Conservation (phyloP, 1,140 invertebrate species). For the Dolichoris vasculosae region DNA sequence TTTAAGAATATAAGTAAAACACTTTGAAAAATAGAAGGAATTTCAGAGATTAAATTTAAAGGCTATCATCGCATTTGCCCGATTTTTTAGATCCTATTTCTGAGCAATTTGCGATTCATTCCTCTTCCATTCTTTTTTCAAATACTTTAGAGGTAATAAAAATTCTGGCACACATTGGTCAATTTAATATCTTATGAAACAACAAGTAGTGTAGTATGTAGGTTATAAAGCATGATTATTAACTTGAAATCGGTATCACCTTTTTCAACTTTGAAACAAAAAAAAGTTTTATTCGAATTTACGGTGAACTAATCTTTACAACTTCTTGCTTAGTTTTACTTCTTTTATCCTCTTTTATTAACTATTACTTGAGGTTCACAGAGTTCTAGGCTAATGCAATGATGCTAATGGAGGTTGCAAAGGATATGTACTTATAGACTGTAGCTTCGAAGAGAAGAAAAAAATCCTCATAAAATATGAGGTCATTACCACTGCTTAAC, state of each 20-base stretch:
- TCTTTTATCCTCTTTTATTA: no score
- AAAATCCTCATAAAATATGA: not conserved
- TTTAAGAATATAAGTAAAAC: not conserved
- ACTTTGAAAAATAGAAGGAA: not conserved
- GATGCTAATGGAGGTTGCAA: not conserved
- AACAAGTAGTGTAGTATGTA: not conserved
- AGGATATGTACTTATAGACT: not conserved
- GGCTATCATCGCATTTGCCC: not conserved
- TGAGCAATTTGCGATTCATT: not conserved
- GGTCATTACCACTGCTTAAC: not conserved
- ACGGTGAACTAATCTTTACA: no score
- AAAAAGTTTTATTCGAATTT: not conserved
- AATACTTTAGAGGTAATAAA: slow-evolving; percentile 37
- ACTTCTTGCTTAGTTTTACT: no score
- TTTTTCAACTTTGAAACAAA: not conserved
- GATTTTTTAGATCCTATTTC: not conserved
- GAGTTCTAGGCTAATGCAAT: not conserved
- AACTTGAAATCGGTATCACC: slow-evolving; percentile 41
- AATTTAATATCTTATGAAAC: slow-evolving; percentile 36
- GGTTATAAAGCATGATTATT: slow-evolving; percentile 39
- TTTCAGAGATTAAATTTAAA: slow-evolving; percentile 30
- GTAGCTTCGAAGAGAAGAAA: not conserved
- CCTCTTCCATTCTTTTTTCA: not conserved
- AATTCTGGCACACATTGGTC: not conserved
- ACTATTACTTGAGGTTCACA: not conserved